These are phyloP conservation scores for Myripristis murdjan DNA, from an alignment of 2,797 vertebrate species.

Conservation along the genomic window DNA sequence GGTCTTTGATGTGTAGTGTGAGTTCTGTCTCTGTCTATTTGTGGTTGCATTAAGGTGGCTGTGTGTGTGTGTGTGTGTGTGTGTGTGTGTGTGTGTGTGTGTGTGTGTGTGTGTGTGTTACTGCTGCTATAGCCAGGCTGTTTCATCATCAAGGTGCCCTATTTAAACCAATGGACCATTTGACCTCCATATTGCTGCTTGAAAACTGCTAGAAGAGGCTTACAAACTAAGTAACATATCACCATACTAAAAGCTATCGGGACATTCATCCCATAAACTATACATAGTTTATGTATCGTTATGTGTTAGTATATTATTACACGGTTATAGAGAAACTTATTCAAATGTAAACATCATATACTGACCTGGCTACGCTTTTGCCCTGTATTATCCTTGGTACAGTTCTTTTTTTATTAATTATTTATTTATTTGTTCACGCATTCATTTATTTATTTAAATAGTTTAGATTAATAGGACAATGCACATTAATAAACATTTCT, in stretches of 20 bases:
- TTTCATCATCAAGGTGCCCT: conserved; percentile 37
- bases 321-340: too few relatives aligned
- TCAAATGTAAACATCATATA: too few relatives aligned
- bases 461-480: too few relatives aligned
- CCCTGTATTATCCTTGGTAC: not conserved
- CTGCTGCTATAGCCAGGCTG: conserved; percentile 22
- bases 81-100: too few relatives aligned
- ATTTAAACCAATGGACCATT: conserved; percentile 50
- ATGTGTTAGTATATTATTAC: too few relatives aligned
- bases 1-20: not conserved
- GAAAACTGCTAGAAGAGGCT: conserved; percentile 12
- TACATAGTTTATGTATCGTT: too few relatives aligned
- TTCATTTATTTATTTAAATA: too few relatives aligned
- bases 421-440: too few relatives aligned
- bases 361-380: not conserved
- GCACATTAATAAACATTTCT: too few relatives aligned
- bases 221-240: conserved; percentile 12
- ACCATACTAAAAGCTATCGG: not conserved
- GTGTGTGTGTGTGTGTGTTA: conserved; percentile 36
- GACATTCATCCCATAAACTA: not conserved
- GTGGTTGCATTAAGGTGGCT: conserved; percentile 22
- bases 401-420: not conserved
- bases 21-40: conserved; percentile 1
- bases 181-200: conserved; percentile 62
- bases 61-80: too few relatives aligned